Evolutionary conservation across 2,888 invertebrate species (phyloP), one percentile per base, ranked within the genome.

Genomic region (Diadromus collaris): DNA sequence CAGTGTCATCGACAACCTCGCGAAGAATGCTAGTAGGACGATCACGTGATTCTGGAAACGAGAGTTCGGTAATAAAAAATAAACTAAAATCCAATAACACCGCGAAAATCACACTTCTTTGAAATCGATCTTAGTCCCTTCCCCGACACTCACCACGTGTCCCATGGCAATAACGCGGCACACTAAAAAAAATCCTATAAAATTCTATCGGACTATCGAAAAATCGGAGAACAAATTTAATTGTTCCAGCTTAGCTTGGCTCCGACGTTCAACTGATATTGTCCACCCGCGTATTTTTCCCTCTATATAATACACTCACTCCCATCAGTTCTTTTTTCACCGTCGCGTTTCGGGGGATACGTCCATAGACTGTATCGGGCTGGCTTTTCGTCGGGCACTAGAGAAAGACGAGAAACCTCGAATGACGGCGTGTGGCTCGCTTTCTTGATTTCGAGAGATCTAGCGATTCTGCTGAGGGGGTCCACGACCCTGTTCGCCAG

Each of bases 301-400:
- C 83, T 82, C 85, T 88, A 87, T 88, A 87, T 88, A 87, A 81
- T 77, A 83, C 73, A 72, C 79, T 78, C 46, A 75, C 83, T 82
- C 75, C 79, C 78, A 60, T 68, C 56, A 51, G 70, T 61, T 67
- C 67, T 79, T 67, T 34, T 67, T 69, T 41, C 61, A 21, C 24
- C 56, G 41, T 56, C 24, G 48, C 46, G 46, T 73, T 80, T 38
- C 51, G 51, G 78, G 68, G 71, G 78, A 78, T 67, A 64, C 34
- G 61, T 63, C 58, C 60, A 29, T 51, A 70, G 54, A 63, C 68
- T 70, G 60, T 16, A 68, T 73, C 48, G 51, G 34, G 63, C 65
- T 34, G 61, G 6, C 29, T 79, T 79, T 77, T 78, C 73, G 73
- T 76, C 70, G 64, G 64, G 67, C 70, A 51, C 21, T n/a, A 44